Percentiles rank a stretch among this genome's conserved stretches.
phyloP scores from a whole-genome alignment of 2,888 invertebrate species.

The Rhabditoides inermis region DNA sequence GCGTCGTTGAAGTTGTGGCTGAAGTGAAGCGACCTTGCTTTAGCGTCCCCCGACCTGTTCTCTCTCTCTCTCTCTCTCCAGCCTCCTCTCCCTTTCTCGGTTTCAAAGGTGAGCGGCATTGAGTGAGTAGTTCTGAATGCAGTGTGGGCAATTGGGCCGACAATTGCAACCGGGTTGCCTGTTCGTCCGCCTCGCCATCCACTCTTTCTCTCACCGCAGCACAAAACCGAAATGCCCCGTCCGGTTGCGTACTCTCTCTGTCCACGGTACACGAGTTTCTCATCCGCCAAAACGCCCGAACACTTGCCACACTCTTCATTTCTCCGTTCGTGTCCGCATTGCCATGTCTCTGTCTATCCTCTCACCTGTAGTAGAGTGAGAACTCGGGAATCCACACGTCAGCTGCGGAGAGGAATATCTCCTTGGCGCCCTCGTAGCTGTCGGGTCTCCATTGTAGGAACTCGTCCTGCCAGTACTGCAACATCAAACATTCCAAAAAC shows the following conservation, averaged over 20 bases:
- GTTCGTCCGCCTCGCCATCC: not conserved
- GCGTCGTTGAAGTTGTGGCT: constrained; percentile 47
- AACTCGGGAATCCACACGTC: constrained; percentile 52
- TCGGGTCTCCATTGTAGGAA: constrained; percentile 49
- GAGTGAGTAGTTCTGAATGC: no score
- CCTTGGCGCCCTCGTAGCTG: constrained; percentile 47
- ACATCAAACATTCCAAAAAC: no score
- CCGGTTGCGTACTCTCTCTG: no score
- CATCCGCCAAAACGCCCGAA: no score
- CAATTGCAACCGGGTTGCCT: no score
- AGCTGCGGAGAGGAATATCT: constrained; percentile 45
- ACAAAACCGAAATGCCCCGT: no score
- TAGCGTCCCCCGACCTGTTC: not conserved
- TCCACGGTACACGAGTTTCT: no score
- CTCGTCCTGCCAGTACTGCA: constrained; percentile 51
- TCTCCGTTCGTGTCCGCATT: no score
- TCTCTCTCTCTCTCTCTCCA: not conserved
- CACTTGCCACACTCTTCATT: no score
- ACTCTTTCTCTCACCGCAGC: not conserved
- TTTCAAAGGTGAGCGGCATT: no score
- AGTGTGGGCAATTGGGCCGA: no score
- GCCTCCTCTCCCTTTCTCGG: not conserved
- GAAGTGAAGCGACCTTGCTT: constrained; percentile 11
- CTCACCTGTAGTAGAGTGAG: constrained; percentile 41
- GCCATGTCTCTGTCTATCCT: no score